Conservation (phyloP, 2,888 invertebrate species). For the Lydus trimaculatus region DNA sequence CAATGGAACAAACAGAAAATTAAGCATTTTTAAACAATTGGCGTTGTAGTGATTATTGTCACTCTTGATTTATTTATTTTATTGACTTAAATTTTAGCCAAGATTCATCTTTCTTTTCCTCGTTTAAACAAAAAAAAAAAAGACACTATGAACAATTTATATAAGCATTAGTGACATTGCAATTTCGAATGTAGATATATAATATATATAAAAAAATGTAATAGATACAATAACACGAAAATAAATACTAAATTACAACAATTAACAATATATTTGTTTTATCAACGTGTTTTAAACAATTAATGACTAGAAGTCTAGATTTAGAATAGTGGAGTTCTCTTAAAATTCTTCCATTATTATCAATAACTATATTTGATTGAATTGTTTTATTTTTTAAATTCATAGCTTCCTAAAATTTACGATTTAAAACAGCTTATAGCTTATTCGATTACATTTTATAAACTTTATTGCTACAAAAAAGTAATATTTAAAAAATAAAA, state of each 20-base stretch:
- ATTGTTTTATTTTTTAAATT: constrained; percentile 29
- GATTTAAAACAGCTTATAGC: constrained; percentile 9
- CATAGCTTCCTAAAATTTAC: constrained; percentile 22
- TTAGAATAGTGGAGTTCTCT: constrained; percentile 36
- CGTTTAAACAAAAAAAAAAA: too few species aligned
- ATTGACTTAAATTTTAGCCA: constrained; percentile 32
- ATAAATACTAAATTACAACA: constrained; percentile 41
- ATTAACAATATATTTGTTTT: constrained; percentile 33
- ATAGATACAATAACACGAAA: constrained; percentile 27
- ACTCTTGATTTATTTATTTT: constrained; percentile 28
- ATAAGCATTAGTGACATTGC: constrained; percentile 22
- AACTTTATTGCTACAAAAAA: constrained; percentile 23
- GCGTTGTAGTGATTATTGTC: constrained; percentile 41
- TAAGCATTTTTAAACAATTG: constrained; percentile 33
- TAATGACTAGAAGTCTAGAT: constrained; percentile 42
- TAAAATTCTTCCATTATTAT: constrained; percentile 15
- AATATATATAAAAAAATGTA: constrained; percentile 18
- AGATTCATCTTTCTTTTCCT: constrained; percentile 16
- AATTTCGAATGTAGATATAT: constrained; percentile 3
- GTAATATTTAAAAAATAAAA: not conserved
- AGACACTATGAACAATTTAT: constrained; percentile 26
- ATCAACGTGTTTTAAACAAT: constrained; percentile 33
- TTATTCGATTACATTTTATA: constrained; percentile 21
- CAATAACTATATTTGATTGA: constrained; percentile 18
- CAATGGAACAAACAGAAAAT: constrained; percentile 27